phyloP scores from a whole-genome alignment of 1,140 invertebrate species.

The Psix sp. region DNA sequence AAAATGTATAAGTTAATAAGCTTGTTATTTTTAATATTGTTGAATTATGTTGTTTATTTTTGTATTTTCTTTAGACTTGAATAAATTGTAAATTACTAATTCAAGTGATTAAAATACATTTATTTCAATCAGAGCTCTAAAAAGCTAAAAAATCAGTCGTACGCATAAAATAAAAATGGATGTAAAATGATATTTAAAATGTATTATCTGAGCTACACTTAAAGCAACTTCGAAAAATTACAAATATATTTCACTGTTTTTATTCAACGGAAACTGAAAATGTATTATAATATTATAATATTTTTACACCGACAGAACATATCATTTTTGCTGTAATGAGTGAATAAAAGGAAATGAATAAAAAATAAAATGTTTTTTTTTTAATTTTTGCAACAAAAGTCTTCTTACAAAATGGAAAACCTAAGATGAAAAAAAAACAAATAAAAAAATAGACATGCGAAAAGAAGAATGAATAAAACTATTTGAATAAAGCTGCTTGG shows the following conservation, averaged over 20 bases:
- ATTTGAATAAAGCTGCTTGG: slow-evolving; percentile 24
- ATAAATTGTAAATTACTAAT: no score
- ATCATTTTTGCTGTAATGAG: neutral
- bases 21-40: no score
- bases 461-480: slow-evolving; percentile 25
- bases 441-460: slow-evolving; percentile 5
- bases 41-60: no score
- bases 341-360: neutral
- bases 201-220: no score
- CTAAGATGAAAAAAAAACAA: slow-evolving; percentile 17
- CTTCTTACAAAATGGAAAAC: slow-evolving; percentile 23
- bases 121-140: no score
- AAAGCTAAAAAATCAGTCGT: no score
- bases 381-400: neutral
- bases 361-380: neutral
- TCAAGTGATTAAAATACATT: no score
- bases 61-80: no score
- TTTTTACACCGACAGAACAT: neutral
- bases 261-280: neutral
- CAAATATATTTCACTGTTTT: neutral
- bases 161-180: no score
- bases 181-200: no score
- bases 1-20: no score
- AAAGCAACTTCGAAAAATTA: no score
- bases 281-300: slow-evolving; percentile 4